A percentile compares a stretch with the other conserved stretches of the same genome.
These are phyloP conservation scores for Zosterops hypoxanthus DNA, from an alignment of 2,113 vertebrate species.

Conservation along the genomic window DNA sequence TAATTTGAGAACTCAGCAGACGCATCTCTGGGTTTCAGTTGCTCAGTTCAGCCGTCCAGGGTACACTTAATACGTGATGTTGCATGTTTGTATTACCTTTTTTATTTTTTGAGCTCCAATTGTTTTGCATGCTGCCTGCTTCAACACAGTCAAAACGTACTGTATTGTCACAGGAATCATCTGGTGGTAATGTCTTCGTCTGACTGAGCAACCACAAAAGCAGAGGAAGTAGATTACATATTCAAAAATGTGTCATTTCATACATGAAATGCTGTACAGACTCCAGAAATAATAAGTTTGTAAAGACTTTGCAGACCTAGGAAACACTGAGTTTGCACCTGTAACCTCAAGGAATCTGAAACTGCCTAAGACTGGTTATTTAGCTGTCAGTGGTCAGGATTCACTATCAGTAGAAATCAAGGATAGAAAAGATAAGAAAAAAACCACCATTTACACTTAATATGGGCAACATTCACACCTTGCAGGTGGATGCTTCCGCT, in stretches of 20 bases:
- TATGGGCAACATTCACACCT: background rate
- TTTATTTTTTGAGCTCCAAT: background rate
- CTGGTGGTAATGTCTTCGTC: background rate
- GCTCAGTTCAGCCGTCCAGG: background rate
- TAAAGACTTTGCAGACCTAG: background rate
- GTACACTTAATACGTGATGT: background rate
- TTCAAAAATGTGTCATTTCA: background rate
- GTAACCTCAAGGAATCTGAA: background rate
- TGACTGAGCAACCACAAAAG: background rate
- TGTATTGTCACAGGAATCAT: background rate
- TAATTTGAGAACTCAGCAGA: background rate
- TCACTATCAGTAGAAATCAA: background rate
- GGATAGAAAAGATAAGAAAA: background rate
- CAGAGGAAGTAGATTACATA: background rate
- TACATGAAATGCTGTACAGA: background rate
- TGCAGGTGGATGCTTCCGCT: background rate
- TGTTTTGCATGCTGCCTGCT: background rate
- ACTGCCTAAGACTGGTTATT: background rate
- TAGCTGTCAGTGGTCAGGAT: background rate
- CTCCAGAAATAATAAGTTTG: background rate
- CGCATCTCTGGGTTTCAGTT: background rate
- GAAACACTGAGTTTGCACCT: background rate
- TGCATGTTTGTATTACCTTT: background rate
- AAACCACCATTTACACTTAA: fast-evolving
- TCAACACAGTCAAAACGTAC: background rate